Evolutionary conservation across 2,113 vertebrate species (phyloP), one percentile per base, ranked within the genome.

Genomic region (Esox niger): DNA sequence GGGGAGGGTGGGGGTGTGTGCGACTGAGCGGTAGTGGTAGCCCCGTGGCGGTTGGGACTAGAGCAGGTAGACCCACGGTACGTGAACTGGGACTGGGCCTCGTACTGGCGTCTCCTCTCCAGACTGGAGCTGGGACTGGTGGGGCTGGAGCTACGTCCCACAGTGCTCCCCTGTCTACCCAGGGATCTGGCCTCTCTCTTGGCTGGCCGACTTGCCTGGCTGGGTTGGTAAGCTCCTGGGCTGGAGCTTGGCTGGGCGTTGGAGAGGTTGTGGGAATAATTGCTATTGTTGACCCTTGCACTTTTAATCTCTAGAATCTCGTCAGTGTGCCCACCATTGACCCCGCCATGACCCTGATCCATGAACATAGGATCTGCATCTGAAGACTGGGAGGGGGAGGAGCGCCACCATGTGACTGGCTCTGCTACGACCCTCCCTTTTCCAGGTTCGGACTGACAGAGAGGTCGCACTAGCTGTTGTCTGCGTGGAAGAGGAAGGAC

Each of bases 391-490:
- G 61, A 62, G 31, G 10, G 58, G 9, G 30, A 60, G 58, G 29
- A 60, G 78, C 0, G 25, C 68, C 29, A 56, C 20, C 79, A 78
- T 15, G 43, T 77, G 73, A 49, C 62, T 10, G 55, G 31, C 49
- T 88, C 80, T 54, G 74, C 66, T 60, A 66, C 77, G 64, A 58
- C 79, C 69, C 71, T 70, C 0, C 64, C 78, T 68, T 74, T 79
- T 25, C 79, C 89, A 67, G 84, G 80, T 62, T 90, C 88, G 3
- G 85, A 81, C 71, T 90, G 86, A 75, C 89, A 88, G 52, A 92
- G 85, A n/a, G 90, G 90, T 65, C 87, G 84, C 55, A 91, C 91
- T 0, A 92, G 86, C 80, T 92, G 88, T 56, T 90, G 91, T 38
- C 86, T 78, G 60, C 88, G 79, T 32, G 88, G 89, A 25, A 88